Conservation (phyloP, 1,140 invertebrate species). For the Trichomalopsis sarcophagae region DNA sequence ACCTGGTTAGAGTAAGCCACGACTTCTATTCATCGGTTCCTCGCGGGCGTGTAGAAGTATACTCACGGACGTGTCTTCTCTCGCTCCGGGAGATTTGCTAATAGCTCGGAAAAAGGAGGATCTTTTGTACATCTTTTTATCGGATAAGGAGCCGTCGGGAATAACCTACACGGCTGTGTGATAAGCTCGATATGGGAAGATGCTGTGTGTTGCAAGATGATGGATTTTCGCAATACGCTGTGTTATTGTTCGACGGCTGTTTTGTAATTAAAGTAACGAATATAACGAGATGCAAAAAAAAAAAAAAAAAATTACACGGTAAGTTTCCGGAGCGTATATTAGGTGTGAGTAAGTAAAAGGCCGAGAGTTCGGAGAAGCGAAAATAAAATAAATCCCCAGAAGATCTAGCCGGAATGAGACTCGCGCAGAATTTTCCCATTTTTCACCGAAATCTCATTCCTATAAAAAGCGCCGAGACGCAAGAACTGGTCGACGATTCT, state of each 20-base stretch:
- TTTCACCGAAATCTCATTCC: background rate
- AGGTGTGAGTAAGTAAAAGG: too few species aligned
- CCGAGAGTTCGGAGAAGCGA: too few species aligned
- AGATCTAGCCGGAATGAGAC: too few species aligned
- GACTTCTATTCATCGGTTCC: constrained; percentile 1
- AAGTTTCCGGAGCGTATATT: too few species aligned
- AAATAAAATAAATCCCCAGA: too few species aligned
- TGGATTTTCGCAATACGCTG: background rate
- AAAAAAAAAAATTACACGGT: too few species aligned
- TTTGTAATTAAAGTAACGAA: too few species aligned
- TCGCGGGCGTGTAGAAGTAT: background rate
- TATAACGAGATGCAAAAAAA: too few species aligned
- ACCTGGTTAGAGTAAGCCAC: background rate
- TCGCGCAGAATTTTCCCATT: background rate
- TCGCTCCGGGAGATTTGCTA: background rate
- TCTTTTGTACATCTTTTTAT: background rate
- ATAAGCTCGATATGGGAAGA: too few species aligned
- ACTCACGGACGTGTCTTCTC: too few species aligned
- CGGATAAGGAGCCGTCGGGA: background rate
- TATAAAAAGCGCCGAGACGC: background rate
- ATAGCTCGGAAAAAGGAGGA: background rate
- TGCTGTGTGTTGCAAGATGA: background rate
- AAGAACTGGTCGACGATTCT: background rate
- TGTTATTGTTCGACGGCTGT: too few species aligned
- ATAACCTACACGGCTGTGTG: background rate